Evolutionary conservation across 2,888 invertebrate genomes (phyloP), one percentile per base, ranked within the genome.

Genomic region (Aspidiotus destructor): DNA sequence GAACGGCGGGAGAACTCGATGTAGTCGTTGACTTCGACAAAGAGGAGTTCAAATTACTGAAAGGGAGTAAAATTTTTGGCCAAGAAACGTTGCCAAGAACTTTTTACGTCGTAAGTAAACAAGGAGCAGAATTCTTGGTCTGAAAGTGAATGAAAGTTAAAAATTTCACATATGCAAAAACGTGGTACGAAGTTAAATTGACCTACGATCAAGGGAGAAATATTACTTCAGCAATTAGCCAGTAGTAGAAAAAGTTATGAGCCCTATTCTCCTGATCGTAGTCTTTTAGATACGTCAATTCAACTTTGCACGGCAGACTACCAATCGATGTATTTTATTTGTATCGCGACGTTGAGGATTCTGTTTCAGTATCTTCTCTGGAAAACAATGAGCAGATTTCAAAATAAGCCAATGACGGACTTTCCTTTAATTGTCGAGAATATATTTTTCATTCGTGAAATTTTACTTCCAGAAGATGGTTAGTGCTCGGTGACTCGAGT

Each of bases 51-150:
- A 81, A 84, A 60, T 92, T 85, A 79, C 77, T 95, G 70, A 80
- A 84, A 65, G 94, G 93, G 0, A 97, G 96, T 77, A 83, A 85
- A 70, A 95, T 97, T 75, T 96, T 97, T 79, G 96, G 96, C 44
- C 84, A 95, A 75, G 83, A 94, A 63, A 81, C 97, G 17, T 96
- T 92, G 81, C 97, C 97, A 16, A 96, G 95, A 70, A 95, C 97
- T 44, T 94, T 94, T 11, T 94, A 94, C 76, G 81, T 96, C 81
- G 86, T 87, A 75, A 77, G 77, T 74, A 9, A 60, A 11, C 41
- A 60, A 48, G 2, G 48, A 13, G 11, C 6, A 48, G 48, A 48
- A 11, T 13, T 48, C 48, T n/a, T 11, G 6, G 10, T n/a, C 2
- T n/a, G 6, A 2, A 48, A 13, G 6, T 3, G n/a, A n/a, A 48